A percentile compares a stretch with the other conserved stretches of the same genome.
phyloP scores from a whole-genome alignment of 2,797 vertebrate species.

The Poliocrania exsul region DNA sequence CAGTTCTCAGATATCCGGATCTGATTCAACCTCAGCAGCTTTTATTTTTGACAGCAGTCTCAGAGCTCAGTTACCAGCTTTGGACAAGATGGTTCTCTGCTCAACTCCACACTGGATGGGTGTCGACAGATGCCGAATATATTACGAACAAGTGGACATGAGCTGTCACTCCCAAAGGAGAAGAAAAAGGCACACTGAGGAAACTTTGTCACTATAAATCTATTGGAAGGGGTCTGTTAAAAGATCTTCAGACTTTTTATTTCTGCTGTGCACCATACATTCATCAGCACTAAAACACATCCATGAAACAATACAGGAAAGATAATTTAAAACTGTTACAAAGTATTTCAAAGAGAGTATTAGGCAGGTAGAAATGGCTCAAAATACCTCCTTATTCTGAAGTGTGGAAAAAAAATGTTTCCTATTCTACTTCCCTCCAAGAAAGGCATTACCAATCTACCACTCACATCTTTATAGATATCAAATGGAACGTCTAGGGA shows the following conservation, averaged over 20 bases:
- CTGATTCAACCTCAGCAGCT: constrained; percentile 71
- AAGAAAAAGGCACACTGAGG: background rate
- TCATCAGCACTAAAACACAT: background rate
- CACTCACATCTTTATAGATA: background rate
- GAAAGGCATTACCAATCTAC: background rate
- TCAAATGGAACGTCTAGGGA: background rate
- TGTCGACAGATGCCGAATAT: constrained; percentile 61
- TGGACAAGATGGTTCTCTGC: constrained; percentile 22
- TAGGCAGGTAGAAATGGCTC: background rate
- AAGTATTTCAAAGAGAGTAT: background rate
- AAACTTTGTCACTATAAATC: background rate
- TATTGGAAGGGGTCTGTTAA: background rate
- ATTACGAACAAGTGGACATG: constrained; percentile 43
- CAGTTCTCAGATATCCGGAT: constrained; percentile 61
- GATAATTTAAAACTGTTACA: background rate
- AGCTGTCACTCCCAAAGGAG: background rate
- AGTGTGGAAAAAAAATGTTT: background rate
- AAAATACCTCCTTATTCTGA: background rate
- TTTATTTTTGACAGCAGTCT: constrained; percentile 71
- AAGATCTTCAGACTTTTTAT: background rate
- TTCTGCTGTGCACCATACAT: background rate
- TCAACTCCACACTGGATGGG: background rate
- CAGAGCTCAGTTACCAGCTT: constrained; percentile 61
- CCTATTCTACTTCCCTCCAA: background rate
- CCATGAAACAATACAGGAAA: background rate